These are phyloP conservation scores for Gnatocerus cornutus DNA, from an alignment of 2,888 invertebrate genomes.

Conservation along the genomic window DNA sequence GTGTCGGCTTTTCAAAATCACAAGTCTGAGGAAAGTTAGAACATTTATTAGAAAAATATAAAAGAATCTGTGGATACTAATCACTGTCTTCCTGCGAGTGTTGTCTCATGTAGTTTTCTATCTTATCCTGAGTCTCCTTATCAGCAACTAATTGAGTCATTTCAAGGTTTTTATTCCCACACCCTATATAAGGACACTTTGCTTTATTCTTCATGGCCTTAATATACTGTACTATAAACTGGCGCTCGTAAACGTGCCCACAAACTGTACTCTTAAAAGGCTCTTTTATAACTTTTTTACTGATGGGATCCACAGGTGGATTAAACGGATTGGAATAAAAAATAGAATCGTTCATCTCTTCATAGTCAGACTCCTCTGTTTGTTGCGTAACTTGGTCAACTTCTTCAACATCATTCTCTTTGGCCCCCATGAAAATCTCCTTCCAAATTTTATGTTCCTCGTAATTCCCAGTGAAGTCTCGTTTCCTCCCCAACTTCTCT, in stretches of 20 bases:
- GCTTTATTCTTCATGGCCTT: conserved; percentile 59
- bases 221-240: conserved; percentile 61
- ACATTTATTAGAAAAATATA: conserved; percentile 12
- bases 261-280: conserved; percentile 61
- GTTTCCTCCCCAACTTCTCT: background rate
- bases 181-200: conserved; percentile 65
- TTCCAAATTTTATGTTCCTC: conserved; percentile 57
- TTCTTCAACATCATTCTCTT: conserved; percentile 54
- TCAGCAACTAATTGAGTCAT: conserved; percentile 57
- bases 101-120: conserved; percentile 52
- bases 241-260: conserved; percentile 64
- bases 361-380: conserved; percentile 49
- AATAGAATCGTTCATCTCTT: conserved; percentile 59
- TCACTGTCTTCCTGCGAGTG: conserved; percentile 6
- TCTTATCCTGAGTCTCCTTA: conserved; percentile 54
- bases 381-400: conserved; percentile 35
- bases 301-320: conserved; percentile 64
- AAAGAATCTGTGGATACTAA: background rate
- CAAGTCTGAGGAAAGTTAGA: conserved; percentile 17
- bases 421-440: conserved; percentile 53
- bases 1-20: conserved; percentile 67
- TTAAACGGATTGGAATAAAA: conserved; percentile 59
- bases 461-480: conserved; percentile 32
- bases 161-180: conserved; percentile 55
- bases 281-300: conserved; percentile 59